Base-by-base conservation (phyloP, 2,113 vertebrate species). In the Clupea harengus region DNA sequence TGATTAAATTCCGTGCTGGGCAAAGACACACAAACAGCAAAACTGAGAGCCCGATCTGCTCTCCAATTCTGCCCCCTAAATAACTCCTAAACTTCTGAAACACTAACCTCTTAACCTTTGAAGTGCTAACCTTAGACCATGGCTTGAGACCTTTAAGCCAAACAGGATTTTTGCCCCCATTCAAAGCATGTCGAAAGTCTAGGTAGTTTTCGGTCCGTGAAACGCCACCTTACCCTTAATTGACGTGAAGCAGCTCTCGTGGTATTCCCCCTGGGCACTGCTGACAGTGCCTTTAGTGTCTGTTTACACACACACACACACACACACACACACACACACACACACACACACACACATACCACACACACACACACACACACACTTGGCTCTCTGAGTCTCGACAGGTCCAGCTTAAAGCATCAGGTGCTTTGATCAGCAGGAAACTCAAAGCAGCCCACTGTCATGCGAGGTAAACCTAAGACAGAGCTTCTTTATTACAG, bases 351-450 rank as follows among this genome's bases (percentile, higher is more conserved):
- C 39, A 39, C 39, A 39, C 39, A 39, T 2, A 39, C 39, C 39
- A 39, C 1, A 2, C 2, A 39, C 39, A 39, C 39, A 39, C 39
- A 39, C 39, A 39, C 39, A 39, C 1, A 2, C 2, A 2, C 39
- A 39, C 2, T 39, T 39, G 39, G 39, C 39, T 39, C 39, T 11
- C n/a, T 6, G 64, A 28, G 64, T 25, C 5, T 6, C 28, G 64
- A 67, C 64, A 2, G 22, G 32, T 39, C 32, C 13, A 44, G 47
- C 22, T 67, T 28, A 39, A 78, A 78, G 72, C 72, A 78, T 39
- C 25, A 78, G 72, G 32, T 78, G 72, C 72, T 78, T 72, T 32
- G 64, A 72, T 72, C 64, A 72, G 72, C 32, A 17, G 72, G 28
- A 0, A 32, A 78, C 4, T 39, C 72, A 78, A 78, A 78, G 72